Conservation (phyloP, 2,888 invertebrate genomes). For the Eristalinus aeneus region DNA sequence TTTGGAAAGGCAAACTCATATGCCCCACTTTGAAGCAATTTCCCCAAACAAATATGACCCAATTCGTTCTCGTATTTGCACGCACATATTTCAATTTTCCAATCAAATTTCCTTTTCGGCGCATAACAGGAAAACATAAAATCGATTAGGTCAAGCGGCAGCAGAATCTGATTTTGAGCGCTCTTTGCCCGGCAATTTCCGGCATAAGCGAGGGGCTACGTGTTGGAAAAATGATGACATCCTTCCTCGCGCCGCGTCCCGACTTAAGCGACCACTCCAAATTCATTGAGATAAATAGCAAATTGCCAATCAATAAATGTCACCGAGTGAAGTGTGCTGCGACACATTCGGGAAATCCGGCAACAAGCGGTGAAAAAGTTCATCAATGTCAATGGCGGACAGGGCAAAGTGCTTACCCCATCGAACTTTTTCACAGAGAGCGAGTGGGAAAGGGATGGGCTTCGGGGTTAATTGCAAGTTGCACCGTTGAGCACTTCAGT, state of each 20-base stretch:
- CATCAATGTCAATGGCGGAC: slow-evolving; percentile 18
- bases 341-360: slow-evolving; percentile 51
- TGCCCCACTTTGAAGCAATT: slow-evolving; percentile 39
- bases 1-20: slow-evolving; percentile 37
- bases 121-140: slow-evolving; percentile 40
- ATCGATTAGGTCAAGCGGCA: slow-evolving; percentile 53
- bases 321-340: slow-evolving; percentile 42
- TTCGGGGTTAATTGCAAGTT: slow-evolving; percentile 3
- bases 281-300: slow-evolving; percentile 11
- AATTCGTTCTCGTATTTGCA: slow-evolving; percentile 26
- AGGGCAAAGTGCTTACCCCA: not conserved
- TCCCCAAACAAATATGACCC: slow-evolving; percentile 47
- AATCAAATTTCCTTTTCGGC: slow-evolving; percentile 45
- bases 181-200: slow-evolving; percentile 36
- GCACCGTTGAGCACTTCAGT: slow-evolving; percentile 17
- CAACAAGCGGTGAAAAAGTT: slow-evolving; percentile 23
- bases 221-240: not conserved
- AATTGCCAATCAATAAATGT: slow-evolving; percentile 54
- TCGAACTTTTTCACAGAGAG: not conserved
- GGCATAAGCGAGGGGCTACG: slow-evolving; percentile 15
- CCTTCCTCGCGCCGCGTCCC: not conserved
- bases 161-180: slow-evolving; percentile 39
- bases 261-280: not conserved
- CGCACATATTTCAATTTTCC: slow-evolving; percentile 51
- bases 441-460: not conserved